phyloP scores from a whole-genome alignment of 1,140 invertebrate species.

The Temnothorax longispinosus region DNA sequence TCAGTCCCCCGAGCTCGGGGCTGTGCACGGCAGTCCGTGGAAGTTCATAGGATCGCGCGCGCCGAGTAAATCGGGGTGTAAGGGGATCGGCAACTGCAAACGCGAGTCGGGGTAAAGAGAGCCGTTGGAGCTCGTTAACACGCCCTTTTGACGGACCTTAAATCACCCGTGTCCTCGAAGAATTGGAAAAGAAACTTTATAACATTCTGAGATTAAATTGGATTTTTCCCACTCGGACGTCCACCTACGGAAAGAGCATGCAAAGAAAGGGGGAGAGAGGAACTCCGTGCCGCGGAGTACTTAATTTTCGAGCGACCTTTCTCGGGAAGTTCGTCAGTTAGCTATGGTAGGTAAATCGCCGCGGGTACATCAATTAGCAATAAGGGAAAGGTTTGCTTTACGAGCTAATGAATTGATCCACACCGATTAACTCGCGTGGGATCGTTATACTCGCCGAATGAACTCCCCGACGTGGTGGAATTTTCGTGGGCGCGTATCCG shows the following conservation, averaged over 20 bases:
- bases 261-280: not conserved
- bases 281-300: not conserved
- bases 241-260: conserved; percentile 10
- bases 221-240: conserved; percentile 28
- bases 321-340: conserved; percentile 28
- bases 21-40: conserved; percentile 18
- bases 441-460: conserved; percentile 17
- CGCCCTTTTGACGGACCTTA: conserved; percentile 66
- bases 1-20: conserved; percentile 13
- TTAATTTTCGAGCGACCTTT: conserved; percentile 43
- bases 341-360: conserved; percentile 25
- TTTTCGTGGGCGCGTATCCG: not conserved
- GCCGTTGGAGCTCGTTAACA: conserved; percentile 67
- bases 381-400: conserved; percentile 1
- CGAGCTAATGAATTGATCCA: conserved; percentile 36
- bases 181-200: conserved; percentile 65
- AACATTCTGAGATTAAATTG: conserved; percentile 70
- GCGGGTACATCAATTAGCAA: conserved; percentile 36
- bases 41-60: conserved; percentile 60
- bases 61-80: conserved; percentile 56
- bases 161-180: conserved; percentile 65
- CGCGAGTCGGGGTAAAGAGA: conserved; percentile 22
- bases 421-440: not conserved
- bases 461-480: not conserved
- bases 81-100: conserved; percentile 10